Evolutionary conservation across 2,113 vertebrate species (phyloP), one percentile per base, ranked within the genome.

Genomic region (Actenoides hombroni): DNA sequence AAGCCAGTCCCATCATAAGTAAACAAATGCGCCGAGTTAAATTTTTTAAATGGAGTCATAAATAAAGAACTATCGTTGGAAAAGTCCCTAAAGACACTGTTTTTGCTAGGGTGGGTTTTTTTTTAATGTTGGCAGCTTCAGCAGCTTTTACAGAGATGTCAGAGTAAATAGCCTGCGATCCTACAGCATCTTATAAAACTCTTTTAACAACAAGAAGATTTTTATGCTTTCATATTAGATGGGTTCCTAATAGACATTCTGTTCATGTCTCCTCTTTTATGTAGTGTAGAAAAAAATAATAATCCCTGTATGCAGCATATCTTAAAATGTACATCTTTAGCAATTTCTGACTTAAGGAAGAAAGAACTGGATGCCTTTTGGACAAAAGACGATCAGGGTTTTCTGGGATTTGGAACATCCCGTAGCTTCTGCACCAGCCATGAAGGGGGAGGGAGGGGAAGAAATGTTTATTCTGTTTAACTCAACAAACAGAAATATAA

Each of bases 131-230:
- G 88, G 77, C 88, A 90, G 94, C 96, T 86, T 90, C 88, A 80
- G 83, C 86, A 95, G 81, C 76, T 96, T 95, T 90, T 94, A 74
- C 79, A 82, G 84, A 84, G 89, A 94, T 68, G 79, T 92, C 83
- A 92, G 95, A 93, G 90, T 86, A 96, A 97, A 97, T 82, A 96
- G 91, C 84, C 80, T 90, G 90, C 8, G 6, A 94, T 92, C 91
- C 80, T 93, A 82, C 71, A 88, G 80, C 81, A 61, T 95, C 85
- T 90, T 90, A 60, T 88, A 53, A 88, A 88, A 78, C 82, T 65
- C 61, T 95, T 95, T 91, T 83, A 95, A 54, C 79, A 93, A 77
- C 81, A 73, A 40, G 67, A 65, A 90, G 73, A 61, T 91, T 83
- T 94, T 94, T 77, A 69, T 65, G 84, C 73, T 92, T 95, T 96